Conservation (phyloP, 2,113 vertebrate genomes). For the Piaya cayana region DNA sequence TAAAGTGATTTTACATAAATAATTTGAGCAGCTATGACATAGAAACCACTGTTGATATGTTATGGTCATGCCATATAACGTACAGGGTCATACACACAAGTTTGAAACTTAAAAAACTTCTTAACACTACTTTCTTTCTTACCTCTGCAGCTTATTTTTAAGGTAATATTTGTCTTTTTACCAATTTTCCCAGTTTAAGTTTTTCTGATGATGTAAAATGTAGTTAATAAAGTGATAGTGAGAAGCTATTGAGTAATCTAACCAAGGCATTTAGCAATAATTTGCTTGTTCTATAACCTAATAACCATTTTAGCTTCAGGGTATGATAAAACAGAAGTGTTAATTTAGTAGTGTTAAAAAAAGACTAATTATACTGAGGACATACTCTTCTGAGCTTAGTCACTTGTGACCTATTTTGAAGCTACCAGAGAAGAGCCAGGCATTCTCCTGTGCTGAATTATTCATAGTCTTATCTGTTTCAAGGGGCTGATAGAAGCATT, state of each 20-base stretch:
- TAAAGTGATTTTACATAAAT: not conserved
- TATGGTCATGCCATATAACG: not conserved
- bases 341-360: constrained; percentile 67
- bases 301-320: constrained; percentile 65
- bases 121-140: not conserved
- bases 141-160: not conserved
- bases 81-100: not conserved
- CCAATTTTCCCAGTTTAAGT: not conserved
- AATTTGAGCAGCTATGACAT: not conserved
- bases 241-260: constrained; percentile 59
- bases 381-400: constrained; percentile 57
- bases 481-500: not conserved
- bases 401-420: constrained; percentile 53
- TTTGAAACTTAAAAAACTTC: not conserved
- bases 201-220: constrained; percentile 24
- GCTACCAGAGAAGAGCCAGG: constrained; percentile 32
- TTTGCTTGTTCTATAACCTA: constrained; percentile 74
- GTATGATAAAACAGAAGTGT: constrained; percentile 63
- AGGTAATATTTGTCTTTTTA: not conserved
- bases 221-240: constrained; percentile 44
- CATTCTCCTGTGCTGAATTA: constrained; percentile 45
- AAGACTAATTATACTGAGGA: constrained; percentile 71
- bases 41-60: not conserved
- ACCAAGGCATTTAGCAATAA: constrained; percentile 61
- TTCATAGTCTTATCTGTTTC: constrained; percentile 34